Evolutionary conservation across 2,797 vertebrate species (phyloP), one percentile per base, ranked within the genome.

Genomic region (Babyrousa celebensis): DNA sequence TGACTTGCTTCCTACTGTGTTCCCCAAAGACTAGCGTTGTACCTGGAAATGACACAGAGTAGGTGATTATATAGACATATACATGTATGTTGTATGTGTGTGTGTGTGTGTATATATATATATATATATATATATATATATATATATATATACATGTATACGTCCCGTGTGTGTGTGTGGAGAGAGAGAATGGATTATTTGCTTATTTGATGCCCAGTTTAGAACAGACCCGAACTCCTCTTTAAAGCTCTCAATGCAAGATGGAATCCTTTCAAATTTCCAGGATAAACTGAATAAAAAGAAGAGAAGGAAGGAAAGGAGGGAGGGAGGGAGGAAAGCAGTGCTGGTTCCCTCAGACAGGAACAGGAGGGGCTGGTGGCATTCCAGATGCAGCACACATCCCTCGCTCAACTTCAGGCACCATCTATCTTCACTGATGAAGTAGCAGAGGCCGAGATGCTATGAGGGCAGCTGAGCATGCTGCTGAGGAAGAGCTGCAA

Each of bases 191-290:
- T 16, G 29, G 15, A 23, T n/a, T 72, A 15, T 20, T 11, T 89
- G 80, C 52, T 72, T 3, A 36, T 36, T 36, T 36, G 36, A 36
- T 36, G 48, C 29, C 67, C 52, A 5, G 16, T 72, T 90, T 79
- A 82, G n/a, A 62, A 75, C 0, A 86, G 67, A 25, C 15, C 6
- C n/a, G 52, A n/a, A 89, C 20, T 36, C 17, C 29, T 52, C 67
- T 93, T 71, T 29, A 29, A 72, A 85, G 17, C 4, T 52, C 48
- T 16, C 52, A 63, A 40, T 56, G 15, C 21, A 62, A 79, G n/a
- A 84, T 12, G n/a, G 58, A 88, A 82, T 90, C 25, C 11, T 67
- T 93, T 75, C 21, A 67, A 83, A 83, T 83, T 67, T 83, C 70
- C 43, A n/a, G 40, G 23, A 32, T 21, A 29, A 79, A 83, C 20